A percentile compares a stretch with the other conserved stretches of the same genome.
Conservation (phyloP, 1,140 invertebrate genomes). For the Anadara kagoshimensis region DNA sequence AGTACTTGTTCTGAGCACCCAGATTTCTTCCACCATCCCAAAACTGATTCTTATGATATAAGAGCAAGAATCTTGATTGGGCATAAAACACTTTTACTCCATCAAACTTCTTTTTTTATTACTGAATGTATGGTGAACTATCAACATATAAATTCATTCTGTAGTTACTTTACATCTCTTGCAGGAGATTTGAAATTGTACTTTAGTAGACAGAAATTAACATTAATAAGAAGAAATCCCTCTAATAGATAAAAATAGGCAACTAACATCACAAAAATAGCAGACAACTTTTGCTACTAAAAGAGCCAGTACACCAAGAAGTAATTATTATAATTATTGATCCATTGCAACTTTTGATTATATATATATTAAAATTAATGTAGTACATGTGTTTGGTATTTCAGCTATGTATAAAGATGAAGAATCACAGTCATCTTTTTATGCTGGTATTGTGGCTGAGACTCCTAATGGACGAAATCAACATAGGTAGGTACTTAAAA, state of each 20-base stretch:
- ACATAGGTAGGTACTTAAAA: constrained; percentile 78
- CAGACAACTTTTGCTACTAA: background rate
- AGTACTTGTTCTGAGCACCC: too few species aligned
- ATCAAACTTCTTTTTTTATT: too few species aligned
- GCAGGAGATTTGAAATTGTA: background rate
- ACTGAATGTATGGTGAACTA: too few species aligned
- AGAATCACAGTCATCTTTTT: constrained; percentile 77
- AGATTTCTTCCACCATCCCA: too few species aligned
- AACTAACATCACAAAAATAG: background rate
- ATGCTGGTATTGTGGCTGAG: constrained; percentile 92
- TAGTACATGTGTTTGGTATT: constrained; percentile 25
- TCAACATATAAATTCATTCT: too few species aligned
- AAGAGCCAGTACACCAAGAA: background rate
- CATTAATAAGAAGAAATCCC: background rate
- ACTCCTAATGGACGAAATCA: constrained; percentile 86
- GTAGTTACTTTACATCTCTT: too few species aligned
- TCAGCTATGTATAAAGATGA: constrained; percentile 83
- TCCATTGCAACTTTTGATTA: background rate
- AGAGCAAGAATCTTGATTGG: too few species aligned
- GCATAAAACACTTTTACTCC: too few species aligned
- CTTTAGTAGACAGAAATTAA: background rate
- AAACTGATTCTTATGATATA: too few species aligned
- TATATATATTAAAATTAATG: background rate
- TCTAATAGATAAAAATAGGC: background rate
- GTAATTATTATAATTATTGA: background rate